Percentiles rank a stretch among this genome's conserved stretches.
phyloP scores from a whole-genome alignment of 2,113 vertebrate genomes.

The Cranoglanis bouderius region DNA sequence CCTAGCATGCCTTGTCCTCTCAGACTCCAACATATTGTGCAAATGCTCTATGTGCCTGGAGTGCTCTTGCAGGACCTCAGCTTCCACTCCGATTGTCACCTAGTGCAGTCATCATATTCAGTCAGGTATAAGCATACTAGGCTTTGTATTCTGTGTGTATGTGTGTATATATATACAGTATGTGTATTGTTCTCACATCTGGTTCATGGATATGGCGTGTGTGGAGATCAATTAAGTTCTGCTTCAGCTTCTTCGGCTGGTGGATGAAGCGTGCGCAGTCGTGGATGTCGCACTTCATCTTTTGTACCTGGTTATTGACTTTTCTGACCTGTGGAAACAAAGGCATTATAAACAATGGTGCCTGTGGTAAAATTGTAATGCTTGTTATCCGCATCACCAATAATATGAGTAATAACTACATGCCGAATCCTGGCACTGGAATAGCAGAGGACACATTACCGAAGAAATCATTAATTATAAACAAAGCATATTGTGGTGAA shows the following conservation, averaged over 20 bases:
- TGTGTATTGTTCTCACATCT: background rate
- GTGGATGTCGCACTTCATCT: background rate
- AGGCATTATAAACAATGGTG: background rate
- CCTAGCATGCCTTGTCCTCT: no score
- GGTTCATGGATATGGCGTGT: no score
- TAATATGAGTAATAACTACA: background rate
- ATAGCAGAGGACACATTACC: background rate
- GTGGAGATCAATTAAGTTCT: background rate
- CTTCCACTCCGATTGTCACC: background rate
- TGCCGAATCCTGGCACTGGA: background rate
- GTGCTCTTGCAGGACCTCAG: background rate
- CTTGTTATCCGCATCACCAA: background rate
- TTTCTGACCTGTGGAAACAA: background rate
- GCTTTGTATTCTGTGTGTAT: background rate
- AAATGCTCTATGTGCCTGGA: background rate
- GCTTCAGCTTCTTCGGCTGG: background rate
- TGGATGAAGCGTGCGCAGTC: background rate
- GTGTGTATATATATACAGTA: background rate
- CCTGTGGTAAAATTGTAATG: background rate
- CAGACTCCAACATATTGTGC: background rate
- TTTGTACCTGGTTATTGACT: background rate
- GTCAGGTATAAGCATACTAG: background rate
- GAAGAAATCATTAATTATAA: background rate
- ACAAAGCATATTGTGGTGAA: background rate
- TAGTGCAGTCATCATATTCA: background rate